Conservation (phyloP, 53 echinoderm and acorn worm genomes). For the Henricia sp. region DNA sequence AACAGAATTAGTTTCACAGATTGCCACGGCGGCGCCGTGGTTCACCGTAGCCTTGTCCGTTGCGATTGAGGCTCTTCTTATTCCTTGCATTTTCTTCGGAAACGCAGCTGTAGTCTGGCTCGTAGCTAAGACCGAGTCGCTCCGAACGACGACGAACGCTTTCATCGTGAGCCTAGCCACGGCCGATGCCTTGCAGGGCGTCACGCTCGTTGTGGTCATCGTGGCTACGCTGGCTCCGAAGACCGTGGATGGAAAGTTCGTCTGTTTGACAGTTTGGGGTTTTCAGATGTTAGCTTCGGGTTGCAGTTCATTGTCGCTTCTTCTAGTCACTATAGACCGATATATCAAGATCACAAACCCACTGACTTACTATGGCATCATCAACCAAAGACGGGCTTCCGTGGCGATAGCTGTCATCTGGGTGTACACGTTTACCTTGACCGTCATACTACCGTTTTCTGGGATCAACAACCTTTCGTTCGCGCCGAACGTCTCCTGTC, state of each 20-base stretch:
- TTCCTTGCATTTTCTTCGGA: constrained; percentile 26
- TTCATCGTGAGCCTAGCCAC: constrained; percentile 33
- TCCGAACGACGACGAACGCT: constrained; percentile 15
- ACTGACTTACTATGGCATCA: constrained; percentile 35
- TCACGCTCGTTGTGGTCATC: not conserved
- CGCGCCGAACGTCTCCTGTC: constrained; percentile 38
- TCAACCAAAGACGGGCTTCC: constrained; percentile 23
- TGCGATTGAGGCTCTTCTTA: constrained; percentile 5
- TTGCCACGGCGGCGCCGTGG: not conserved
- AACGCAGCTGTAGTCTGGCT: constrained; percentile 35
- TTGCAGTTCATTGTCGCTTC: constrained; percentile 61
- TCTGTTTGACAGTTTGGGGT: constrained; percentile 66
- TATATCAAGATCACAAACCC: constrained; percentile 67
- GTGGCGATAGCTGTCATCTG: constrained; percentile 42
- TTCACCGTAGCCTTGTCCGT: not conserved
- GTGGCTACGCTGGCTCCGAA: constrained; percentile 11
- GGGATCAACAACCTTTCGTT: constrained; percentile 13
- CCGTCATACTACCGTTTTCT: constrained; percentile 58
- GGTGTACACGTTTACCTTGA: constrained; percentile 54
- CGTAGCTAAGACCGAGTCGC: constrained; percentile 8
- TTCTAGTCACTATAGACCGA: constrained; percentile 65
- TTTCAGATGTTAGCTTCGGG: constrained; percentile 57
- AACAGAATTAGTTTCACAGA: not conserved
- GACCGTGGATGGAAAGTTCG: constrained; percentile 9
- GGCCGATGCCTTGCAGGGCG: constrained; percentile 31